These are phyloP conservation scores for Leptestheria dahalacensis DNA, from an alignment of 1,140 invertebrate species.

Conservation along the genomic window DNA sequence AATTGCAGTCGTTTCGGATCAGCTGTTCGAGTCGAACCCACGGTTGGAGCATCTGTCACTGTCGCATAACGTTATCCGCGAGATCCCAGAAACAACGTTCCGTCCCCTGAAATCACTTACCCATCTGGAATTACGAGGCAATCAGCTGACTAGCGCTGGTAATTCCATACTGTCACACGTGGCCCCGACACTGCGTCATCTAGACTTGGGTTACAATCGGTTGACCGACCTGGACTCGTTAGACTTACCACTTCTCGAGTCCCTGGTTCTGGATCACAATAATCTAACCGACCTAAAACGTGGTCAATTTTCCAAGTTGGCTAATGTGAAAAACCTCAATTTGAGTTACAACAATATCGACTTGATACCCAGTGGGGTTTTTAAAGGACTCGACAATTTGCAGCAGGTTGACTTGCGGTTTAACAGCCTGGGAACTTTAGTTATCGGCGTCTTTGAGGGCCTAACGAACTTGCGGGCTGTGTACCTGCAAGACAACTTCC, in stretches of 20 bases:
- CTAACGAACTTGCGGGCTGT: constrained; percentile 29
- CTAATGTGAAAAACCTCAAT: constrained; percentile 53
- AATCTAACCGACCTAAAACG: constrained; percentile 18
- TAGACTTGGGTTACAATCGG: constrained; percentile 61
- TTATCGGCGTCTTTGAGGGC: constrained; percentile 51
- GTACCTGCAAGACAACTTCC: constrained; percentile 24
- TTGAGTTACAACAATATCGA: constrained; percentile 59
- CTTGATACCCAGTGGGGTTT: constrained; percentile 36
- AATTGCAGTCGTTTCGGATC: constrained; percentile 65
- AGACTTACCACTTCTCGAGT: constrained; percentile 20
- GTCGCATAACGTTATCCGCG: constrained; percentile 68
- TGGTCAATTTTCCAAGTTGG: constrained; percentile 49
- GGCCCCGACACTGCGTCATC: constrained; percentile 48
- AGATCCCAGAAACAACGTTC: constrained; percentile 63
- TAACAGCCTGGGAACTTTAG: constrained; percentile 50
- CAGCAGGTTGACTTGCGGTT: constrained; percentile 52
- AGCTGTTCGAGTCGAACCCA: constrained; percentile 29
- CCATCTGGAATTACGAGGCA: constrained; percentile 30
- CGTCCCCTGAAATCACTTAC: constrained; percentile 28
- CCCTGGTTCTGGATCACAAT: constrained; percentile 21
- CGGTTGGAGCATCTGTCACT: constrained; percentile 40
- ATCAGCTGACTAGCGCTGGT: constrained; percentile 51
- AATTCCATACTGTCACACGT: constrained; percentile 57
- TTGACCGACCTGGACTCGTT: constrained; percentile 44
- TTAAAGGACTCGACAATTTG: constrained; percentile 42